These are phyloP conservation scores for Xestia sexstrigata DNA, from an alignment of 2,888 invertebrate genomes.

Conservation along the genomic window DNA sequence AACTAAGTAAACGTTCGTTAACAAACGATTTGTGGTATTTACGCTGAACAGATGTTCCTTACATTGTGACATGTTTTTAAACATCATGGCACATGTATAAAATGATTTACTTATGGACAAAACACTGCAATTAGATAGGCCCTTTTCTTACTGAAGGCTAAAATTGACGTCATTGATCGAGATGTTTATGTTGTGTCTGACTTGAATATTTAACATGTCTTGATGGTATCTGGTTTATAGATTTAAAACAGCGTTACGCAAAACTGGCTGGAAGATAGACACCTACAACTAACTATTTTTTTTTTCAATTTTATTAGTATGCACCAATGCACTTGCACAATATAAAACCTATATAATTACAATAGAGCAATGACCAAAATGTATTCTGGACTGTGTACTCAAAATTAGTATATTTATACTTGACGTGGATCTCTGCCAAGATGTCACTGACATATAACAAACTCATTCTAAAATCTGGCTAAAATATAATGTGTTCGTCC, in stretches of 20 bases:
- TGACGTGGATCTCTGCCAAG: slow-evolving; percentile 87
- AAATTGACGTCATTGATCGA: slow-evolving; percentile 36
- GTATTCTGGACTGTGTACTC: slow-evolving; percentile 84
- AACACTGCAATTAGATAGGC: slow-evolving; percentile 26
- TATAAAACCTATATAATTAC: slow-evolving; percentile 76
- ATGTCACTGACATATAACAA: slow-evolving; percentile 85
- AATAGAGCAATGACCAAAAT: slow-evolving; percentile 85
- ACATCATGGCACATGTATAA: slow-evolving; percentile 62
- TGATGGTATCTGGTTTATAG: neutral
- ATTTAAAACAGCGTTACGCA: slow-evolving; percentile 4
- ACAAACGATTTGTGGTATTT: slow-evolving; percentile 47
- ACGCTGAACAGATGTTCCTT: slow-evolving; percentile 59
- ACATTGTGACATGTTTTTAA: slow-evolving; percentile 61
- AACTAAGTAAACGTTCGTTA: slow-evolving; percentile 14
- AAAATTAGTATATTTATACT: slow-evolving; percentile 88
- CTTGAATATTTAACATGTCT: slow-evolving; percentile 25
- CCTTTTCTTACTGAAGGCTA: slow-evolving; percentile 35
- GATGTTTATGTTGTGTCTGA: slow-evolving; percentile 40
- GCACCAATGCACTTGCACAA: slow-evolving; percentile 63
- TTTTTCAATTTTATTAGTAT: slow-evolving; percentile 9
- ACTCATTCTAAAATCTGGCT: slow-evolving; percentile 80
- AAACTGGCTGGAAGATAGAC: neutral
- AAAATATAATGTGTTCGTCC: slow-evolving; percentile 74
- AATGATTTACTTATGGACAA: slow-evolving; percentile 62
- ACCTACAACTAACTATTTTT: neutral